phyloP scores from a whole-genome alignment of 2,888 invertebrate genomes.

The Apantesis nais region DNA sequence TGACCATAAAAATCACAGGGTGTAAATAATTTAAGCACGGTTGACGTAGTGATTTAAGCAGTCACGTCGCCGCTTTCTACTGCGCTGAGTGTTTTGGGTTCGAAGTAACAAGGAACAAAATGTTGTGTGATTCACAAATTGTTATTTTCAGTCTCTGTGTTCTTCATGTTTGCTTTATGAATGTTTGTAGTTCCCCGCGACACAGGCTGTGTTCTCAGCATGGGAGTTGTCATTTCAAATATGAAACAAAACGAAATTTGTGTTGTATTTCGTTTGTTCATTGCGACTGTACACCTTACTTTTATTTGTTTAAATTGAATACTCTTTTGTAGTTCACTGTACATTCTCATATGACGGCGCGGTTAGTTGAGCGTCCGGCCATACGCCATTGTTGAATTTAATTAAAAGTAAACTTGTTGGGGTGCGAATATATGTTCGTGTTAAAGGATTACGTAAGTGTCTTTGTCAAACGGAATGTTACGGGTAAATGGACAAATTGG shows the following conservation, averaged over 20 bases:
- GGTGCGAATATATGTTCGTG: slow-evolving; percentile 3
- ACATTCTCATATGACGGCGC: background rate
- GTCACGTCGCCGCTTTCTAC: too few species aligned
- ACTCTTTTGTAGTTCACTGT: background rate
- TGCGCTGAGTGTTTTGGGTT: too few species aligned
- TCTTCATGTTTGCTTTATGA: too few species aligned
- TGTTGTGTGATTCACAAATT: too few species aligned
- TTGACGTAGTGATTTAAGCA: too few species aligned
- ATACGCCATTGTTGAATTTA: slow-evolving; percentile 33
- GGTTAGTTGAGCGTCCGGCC: slow-evolving; percentile 12
- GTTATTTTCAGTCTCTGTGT: too few species aligned
- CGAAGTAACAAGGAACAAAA: too few species aligned
- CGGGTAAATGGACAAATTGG: slow-evolving; percentile 1
- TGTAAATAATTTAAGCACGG: too few species aligned
- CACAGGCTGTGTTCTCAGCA: too few species aligned
- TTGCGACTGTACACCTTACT: too few species aligned
- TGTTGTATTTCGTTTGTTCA: background rate
- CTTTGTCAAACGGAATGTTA: background rate
- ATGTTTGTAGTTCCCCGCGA: too few species aligned
- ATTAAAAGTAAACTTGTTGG: slow-evolving; percentile 32
- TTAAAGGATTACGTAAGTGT: slow-evolving; percentile 1
- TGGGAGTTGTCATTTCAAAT: too few species aligned
- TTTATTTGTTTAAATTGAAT: background rate
- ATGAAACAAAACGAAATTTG: background rate
- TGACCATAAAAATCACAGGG: background rate